Evolutionary conservation across 2,888 invertebrate genomes (phyloP).

Genomic region (Drosophila mayaguana): DNA sequence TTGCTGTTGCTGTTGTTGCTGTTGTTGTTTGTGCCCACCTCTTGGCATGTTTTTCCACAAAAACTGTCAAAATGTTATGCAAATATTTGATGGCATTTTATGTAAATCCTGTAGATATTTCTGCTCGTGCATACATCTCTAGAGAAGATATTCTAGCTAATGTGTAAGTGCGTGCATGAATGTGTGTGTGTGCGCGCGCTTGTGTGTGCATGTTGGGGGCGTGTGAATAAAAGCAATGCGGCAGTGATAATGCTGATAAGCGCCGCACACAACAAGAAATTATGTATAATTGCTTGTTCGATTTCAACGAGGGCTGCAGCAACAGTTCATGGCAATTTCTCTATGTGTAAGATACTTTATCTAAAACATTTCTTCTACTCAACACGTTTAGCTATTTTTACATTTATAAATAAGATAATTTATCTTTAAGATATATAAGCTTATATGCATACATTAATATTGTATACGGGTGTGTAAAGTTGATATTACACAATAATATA

Average conservation of each 20-base stretch:
- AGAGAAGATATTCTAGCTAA: conserved; percentile 17
- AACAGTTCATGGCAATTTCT: neutral
- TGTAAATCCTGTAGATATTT: conserved; percentile 56
- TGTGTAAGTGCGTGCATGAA: neutral
- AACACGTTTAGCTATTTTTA: too few species aligned
- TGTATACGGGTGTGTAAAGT: too few species aligned
- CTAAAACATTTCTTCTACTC: too few species aligned
- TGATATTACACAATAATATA: too few species aligned
- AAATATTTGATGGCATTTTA: conserved; percentile 71
- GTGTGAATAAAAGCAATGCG: conserved; percentile 82
- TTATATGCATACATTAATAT: too few species aligned
- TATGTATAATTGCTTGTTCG: conserved; percentile 15
- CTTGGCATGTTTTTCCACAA: conserved; percentile 72
- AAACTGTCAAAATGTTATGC: conserved; percentile 76
- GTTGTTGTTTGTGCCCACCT: conserved; percentile 61
- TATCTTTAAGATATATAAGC: too few species aligned
- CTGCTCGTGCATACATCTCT: conserved; percentile 14
- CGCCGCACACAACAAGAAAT: conserved; percentile 10
- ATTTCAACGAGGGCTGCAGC: conserved; percentile 41
- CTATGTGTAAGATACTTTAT: neutral
- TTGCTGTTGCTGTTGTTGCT: neutral
- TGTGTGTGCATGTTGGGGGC: conserved; percentile 71
- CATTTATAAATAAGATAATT: too few species aligned
- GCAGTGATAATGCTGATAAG: conserved; percentile 74
- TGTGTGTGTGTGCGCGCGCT: conserved; percentile 32